These are phyloP conservation scores for Cyclopterus lumpus DNA, from an alignment of 2,797 vertebrate genomes.

Conservation along the genomic window DNA sequence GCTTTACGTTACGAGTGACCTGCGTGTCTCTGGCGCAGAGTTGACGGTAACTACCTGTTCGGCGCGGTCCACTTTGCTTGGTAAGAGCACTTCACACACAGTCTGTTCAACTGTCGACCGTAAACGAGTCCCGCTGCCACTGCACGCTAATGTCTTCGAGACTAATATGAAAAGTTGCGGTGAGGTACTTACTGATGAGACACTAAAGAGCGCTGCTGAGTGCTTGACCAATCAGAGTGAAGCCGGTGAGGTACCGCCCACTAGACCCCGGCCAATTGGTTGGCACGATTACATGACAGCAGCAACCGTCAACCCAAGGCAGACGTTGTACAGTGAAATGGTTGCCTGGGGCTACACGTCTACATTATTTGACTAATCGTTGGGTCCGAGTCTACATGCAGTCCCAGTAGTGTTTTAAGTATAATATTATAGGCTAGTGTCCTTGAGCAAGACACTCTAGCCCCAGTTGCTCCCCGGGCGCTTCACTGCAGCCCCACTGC, in stretches of 20 bases:
- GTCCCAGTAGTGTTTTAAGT: background rate
- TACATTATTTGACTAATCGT: background rate
- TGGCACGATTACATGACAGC: constrained; percentile 35
- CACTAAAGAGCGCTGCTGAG: constrained; percentile 15
- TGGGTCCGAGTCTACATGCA: background rate
- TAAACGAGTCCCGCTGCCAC: background rate
- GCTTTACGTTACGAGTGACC: background rate
- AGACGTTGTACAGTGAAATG: too few relatives aligned
- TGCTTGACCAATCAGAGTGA: constrained; percentile 62
- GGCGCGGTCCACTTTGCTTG: background rate
- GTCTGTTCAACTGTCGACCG: background rate
- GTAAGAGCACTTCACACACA: background rate
- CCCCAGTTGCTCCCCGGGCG: too few relatives aligned
- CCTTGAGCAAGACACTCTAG: too few relatives aligned
- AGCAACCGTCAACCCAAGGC: background rate
- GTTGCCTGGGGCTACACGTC: background rate
- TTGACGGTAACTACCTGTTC: constrained; percentile 20
- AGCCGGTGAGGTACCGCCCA: constrained; percentile 62
- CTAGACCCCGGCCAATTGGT: background rate
- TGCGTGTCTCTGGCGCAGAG: too few relatives aligned
- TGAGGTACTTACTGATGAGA: constrained; percentile 53
- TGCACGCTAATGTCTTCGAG: background rate
- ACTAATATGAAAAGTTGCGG: fast-evolving
- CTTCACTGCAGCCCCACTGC: too few relatives aligned
- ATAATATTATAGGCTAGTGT: too few relatives aligned